A percentile compares a stretch with the other conserved stretches of the same genome.
These are phyloP conservation scores for Leptopilina clavipes DNA, from an alignment of 1,140 invertebrate species.

Conservation along the genomic window DNA sequence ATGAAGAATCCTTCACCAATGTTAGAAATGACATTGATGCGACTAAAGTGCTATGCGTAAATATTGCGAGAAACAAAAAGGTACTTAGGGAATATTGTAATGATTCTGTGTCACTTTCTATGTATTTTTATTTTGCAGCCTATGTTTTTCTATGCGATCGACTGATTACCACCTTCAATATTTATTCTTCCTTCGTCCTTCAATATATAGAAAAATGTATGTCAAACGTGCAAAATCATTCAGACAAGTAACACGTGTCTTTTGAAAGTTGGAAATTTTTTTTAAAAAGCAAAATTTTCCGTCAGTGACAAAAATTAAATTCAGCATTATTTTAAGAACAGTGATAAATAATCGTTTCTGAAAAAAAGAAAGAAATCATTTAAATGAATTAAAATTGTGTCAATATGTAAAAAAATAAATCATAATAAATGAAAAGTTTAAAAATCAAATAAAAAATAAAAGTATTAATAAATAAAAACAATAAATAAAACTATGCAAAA, in stretches of 20 bases:
- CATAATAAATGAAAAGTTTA: too few species aligned
- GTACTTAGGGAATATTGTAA: not conserved
- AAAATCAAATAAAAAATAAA: too few species aligned
- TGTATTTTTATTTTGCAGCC: not conserved
- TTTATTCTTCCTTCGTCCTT: not conserved
- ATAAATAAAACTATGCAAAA: too few species aligned
- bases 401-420: too few species aligned
- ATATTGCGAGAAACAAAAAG: not conserved
- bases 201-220: not conserved
- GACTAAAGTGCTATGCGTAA: too few species aligned
- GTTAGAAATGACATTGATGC: not conserved
- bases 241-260: not conserved
- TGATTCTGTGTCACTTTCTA: not conserved
- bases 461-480: too few species aligned
- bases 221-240: constrained; percentile 13
- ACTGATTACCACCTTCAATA: not conserved
- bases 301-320: too few species aligned
- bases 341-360: too few species aligned
- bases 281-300: too few species aligned
- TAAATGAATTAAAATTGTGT: too few species aligned
- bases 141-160: not conserved
- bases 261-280: not conserved
- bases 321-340: too few species aligned
- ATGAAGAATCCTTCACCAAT: not conserved
- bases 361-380: too few species aligned